Base-by-base conservation (phyloP, 2,888 invertebrate species). In the Gastracanthus pulcherrimus region DNA sequence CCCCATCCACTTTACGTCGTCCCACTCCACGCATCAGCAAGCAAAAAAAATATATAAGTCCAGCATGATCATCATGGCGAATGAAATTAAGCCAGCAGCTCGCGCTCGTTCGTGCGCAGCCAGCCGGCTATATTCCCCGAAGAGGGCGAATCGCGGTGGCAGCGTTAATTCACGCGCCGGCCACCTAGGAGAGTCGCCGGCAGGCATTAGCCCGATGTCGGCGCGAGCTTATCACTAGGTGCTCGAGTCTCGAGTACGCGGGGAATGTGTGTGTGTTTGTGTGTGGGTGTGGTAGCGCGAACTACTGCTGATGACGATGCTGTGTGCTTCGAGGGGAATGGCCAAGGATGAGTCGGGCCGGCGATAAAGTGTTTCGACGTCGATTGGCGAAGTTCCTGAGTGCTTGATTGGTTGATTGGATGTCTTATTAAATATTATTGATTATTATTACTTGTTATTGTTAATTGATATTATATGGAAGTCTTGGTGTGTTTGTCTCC, bases 171-270 rank as follows among this genome's bases (percentile, higher is more conserved):
- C 60, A 72, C 31, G 45, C 67, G 11, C 26, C 19, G 58, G 55
- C 60, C 62, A 31, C 62, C 3, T 45, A 16, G 45, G 45, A 45
- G 62, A 62, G 67, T 80, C 75, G 41, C 70, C 75, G 76, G 31
- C n/a, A 62, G 71, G 72, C 67, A 81, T 81, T 81, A 82, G 71
- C 67, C 66, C 2, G 67, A 70, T 79, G 71, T 76, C 79, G 64
- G 60, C 78, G 29, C 66, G 36, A 19, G 79, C 76, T 79, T 77
- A 69, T 76, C 75, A 19, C 71, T 62, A 26, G 67, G 4, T 26
- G 19, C 34, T 13, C 13, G 29, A 58, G 29, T 26, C 13, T n/a
- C 45, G 45, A 3, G 34, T n/a, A 34, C 34, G 4, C 34, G 9
- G 16, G 41, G 9, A 55, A 9, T 3, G 3, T 55, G n/a, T n/a